These are phyloP conservation scores for Melanotaenia parkinsoni DNA, from an alignment of 2,797 vertebrate species.

Conservation along the genomic window DNA sequence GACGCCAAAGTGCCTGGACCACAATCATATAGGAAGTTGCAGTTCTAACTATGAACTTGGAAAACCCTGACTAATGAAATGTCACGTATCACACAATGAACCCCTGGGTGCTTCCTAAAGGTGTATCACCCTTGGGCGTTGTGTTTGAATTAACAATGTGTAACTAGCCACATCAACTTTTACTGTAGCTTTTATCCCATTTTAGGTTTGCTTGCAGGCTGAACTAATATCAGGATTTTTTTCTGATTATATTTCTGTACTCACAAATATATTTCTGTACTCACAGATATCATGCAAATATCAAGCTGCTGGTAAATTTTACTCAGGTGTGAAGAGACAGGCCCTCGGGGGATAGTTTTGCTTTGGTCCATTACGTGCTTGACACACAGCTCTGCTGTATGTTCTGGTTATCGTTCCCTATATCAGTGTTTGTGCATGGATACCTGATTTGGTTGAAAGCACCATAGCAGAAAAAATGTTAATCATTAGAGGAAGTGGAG, in stretches of 20 bases:
- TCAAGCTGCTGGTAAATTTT: slow-evolving; percentile 33
- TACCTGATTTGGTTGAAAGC: slow-evolving; percentile 18
- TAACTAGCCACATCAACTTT: neutral
- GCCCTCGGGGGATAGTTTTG: slow-evolving; percentile 37
- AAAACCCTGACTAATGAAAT: slow-evolving; percentile 34
- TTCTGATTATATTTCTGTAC: slow-evolving; percentile 38
- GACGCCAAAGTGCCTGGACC: slow-evolving; percentile 41
- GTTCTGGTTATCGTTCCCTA: slow-evolving; percentile 19
- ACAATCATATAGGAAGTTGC: slow-evolving; percentile 14
- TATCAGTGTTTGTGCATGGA: slow-evolving; percentile 7
- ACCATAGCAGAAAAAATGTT: slow-evolving; percentile 5
- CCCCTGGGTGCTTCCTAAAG: slow-evolving; percentile 7
- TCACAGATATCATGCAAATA: slow-evolving; percentile 30
- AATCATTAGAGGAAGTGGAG: neutral
- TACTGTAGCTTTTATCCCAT: neutral
- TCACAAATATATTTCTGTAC: slow-evolving; percentile 28
- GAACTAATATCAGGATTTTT: slow-evolving; percentile 12
- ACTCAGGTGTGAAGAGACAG: slow-evolving; percentile 20
- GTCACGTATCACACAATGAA: slow-evolving; percentile 13
- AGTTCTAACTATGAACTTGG: slow-evolving; percentile 31
- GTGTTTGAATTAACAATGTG: slow-evolving; percentile 14
- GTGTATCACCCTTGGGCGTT: slow-evolving; percentile 5
- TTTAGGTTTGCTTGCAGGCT: neutral
- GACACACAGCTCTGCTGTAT: slow-evolving; percentile 36
- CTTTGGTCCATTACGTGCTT: slow-evolving; percentile 43